Evolutionary conservation across 2,888 invertebrate species (phyloP), one percentile per base, ranked within the genome.

Genomic region (Archaeoteleia sp.): DNA sequence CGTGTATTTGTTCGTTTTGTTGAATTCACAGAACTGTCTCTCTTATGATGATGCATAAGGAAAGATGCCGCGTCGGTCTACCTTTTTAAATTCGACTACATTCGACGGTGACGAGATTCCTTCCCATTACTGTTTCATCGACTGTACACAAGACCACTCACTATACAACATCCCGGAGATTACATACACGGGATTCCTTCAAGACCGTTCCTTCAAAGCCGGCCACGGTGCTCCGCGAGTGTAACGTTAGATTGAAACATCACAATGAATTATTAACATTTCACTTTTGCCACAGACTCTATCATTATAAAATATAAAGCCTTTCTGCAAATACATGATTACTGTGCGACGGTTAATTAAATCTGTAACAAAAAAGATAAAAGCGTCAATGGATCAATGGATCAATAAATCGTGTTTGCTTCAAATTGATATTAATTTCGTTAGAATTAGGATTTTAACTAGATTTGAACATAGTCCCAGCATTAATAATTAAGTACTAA

Each of bases 181-280:
- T 40, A 42, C 45, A 15, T 27, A 49, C 51, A 53, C 48, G 39
- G 48, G 43, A 60, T 55, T 55, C 45, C 27, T 51, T 30, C 51
- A 20, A 46, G 40, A 39, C 48, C 32, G 40, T 40, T 51, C 40
- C 35, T 23, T 40, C 46, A 1, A n/a, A 32, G 35, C 9, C 30
- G 23, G 12, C 25, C 2, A 27, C 8, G n/a, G 25, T 23, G 9
- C 12, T 32, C 34, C 20, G 14, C n/a, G 13, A 34, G 12, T 34
- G 13, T 13, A 10, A 34, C n/a, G 17, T 37, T 14, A 14, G 5
- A 20, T 20, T 20, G 20, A 20, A 20, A 20, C 5, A 20, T 20
- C 37, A 15, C 15, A 15, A 37, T 37, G 37, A 37, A 37, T 37
- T 37, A 37, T 37, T 37, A 37, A 37, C 15, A 14, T 37, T 37